Percentiles rank a stretch among this genome's conserved stretches.
Evolutionary conservation across 53 echinoderm and acorn worm species (phyloP).

Genomic region (Hippasteria phrygiana): DNA sequence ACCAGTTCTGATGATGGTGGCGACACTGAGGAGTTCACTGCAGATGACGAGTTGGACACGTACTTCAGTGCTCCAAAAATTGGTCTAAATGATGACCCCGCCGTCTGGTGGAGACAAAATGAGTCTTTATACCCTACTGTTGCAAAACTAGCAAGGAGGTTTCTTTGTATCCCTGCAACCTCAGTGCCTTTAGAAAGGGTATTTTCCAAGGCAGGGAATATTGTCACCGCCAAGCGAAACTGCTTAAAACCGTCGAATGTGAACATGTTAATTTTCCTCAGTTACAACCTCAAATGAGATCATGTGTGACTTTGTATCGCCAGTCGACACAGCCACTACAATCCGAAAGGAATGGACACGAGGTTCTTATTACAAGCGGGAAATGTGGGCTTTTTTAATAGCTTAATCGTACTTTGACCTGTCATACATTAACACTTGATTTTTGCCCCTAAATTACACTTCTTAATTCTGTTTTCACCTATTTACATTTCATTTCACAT

Average conservation of each 20-base stretch:
- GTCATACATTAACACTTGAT: too few relatives aligned
- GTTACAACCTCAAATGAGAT: not conserved
- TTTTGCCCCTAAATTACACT: too few relatives aligned
- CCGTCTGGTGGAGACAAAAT: conserved; percentile 22
- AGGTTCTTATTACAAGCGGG: too few relatives aligned
- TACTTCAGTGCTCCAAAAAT: not conserved
- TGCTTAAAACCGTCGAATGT: not conserved
- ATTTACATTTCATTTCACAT: too few relatives aligned
- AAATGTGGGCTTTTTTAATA: too few relatives aligned
- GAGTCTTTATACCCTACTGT: not conserved
- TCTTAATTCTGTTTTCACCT: too few relatives aligned
- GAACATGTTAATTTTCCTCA: not conserved
- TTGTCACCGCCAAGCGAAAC: not conserved
- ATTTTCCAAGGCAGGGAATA: conserved; percentile 28
- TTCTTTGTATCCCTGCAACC: conserved; percentile 42
- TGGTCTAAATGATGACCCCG: not conserved
- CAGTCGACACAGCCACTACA: too few relatives aligned
- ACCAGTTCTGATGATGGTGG: not conserved
- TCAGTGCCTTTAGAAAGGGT: conserved; percentile 42
- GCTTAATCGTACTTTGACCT: too few relatives aligned
- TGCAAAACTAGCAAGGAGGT: conserved; percentile 7
- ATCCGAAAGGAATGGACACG: too few relatives aligned
- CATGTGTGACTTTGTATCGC: too few relatives aligned
- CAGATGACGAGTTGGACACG: not conserved
- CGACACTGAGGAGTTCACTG: not conserved